Conservation (phyloP, 2,797 vertebrate genomes). For the Rousettus madagascariensis region DNA sequence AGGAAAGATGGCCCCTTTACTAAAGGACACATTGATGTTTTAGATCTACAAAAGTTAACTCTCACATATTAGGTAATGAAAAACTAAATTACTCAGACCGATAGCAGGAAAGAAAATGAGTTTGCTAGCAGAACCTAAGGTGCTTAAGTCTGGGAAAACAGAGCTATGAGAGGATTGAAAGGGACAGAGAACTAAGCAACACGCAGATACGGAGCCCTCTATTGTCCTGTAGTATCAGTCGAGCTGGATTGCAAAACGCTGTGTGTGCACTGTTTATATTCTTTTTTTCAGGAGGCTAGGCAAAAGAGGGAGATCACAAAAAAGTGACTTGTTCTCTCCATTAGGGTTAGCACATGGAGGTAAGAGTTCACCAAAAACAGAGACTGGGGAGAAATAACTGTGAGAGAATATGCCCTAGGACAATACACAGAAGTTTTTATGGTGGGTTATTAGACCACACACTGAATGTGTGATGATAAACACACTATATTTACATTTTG, state of each 20-base stretch:
- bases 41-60: background rate
- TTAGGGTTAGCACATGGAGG: background rate
- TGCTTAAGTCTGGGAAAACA: background rate
- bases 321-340: background rate
- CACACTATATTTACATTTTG: background rate
- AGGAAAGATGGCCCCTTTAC: background rate
- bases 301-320: background rate
- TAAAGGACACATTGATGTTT: background rate
- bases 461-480: background rate
- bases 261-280: background rate
- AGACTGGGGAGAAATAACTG: background rate
- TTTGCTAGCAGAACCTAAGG: background rate
- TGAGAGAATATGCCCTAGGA: background rate
- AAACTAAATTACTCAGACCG: background rate
- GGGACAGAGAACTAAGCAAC: too few relatives aligned
- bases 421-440: background rate
- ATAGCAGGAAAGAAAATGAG: background rate
- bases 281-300: background rate
- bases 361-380: background rate
- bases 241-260: background rate
- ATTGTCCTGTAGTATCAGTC: background rate
- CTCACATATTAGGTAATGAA: background rate
- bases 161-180: background rate
- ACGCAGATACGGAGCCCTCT: background rate
- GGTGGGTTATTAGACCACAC: background rate